A percentile compares a stretch with the other conserved stretches of the same genome.
These are phyloP conservation scores for Pycnonotus jocosus DNA, from an alignment of 2,113 vertebrate species.

Conservation along the genomic window DNA sequence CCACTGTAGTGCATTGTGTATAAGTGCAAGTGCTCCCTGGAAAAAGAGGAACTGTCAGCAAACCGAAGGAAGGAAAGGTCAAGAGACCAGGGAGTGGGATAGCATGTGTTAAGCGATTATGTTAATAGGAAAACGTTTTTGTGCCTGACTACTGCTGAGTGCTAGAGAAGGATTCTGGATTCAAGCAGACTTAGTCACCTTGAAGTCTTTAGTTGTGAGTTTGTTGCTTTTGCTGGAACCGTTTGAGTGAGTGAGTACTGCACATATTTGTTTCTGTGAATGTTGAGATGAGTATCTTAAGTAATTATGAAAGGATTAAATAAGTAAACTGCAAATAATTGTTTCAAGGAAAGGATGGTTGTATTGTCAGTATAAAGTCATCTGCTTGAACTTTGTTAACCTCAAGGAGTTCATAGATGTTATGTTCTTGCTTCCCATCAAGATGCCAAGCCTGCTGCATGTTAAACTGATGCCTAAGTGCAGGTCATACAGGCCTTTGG, in stretches of 20 bases:
- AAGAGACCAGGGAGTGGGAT: not conserved
- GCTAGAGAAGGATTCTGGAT: not conserved
- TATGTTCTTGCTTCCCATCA: not conserved
- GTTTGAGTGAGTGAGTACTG: not conserved
- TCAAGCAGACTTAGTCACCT: not conserved
- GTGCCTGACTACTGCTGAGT: not conserved
- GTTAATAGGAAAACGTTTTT: not conserved
- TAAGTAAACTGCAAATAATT: conserved; percentile 31
- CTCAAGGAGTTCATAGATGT: not conserved
- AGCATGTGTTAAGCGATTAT: not conserved
- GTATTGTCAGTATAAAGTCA: not conserved
- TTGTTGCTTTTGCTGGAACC: not conserved
- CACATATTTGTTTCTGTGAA: not conserved
- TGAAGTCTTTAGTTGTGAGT: not conserved
- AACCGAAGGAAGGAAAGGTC: not conserved
- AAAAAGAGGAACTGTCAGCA: not conserved
- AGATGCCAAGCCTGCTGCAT: not conserved
- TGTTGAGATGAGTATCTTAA: not conserved
- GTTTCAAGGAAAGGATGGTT: conserved; percentile 8
- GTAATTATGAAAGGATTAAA: conserved; percentile 19
- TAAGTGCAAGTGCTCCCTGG: not conserved
- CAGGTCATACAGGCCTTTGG: not conserved
- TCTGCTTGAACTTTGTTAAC: not conserved
- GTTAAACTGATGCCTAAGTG: not conserved
- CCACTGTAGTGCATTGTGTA: not conserved